A percentile compares a stretch with the other conserved stretches of the same genome.
phyloP scores from a whole-genome alignment of 2,113 vertebrate genomes.

The Gopherus evgoodei region DNA sequence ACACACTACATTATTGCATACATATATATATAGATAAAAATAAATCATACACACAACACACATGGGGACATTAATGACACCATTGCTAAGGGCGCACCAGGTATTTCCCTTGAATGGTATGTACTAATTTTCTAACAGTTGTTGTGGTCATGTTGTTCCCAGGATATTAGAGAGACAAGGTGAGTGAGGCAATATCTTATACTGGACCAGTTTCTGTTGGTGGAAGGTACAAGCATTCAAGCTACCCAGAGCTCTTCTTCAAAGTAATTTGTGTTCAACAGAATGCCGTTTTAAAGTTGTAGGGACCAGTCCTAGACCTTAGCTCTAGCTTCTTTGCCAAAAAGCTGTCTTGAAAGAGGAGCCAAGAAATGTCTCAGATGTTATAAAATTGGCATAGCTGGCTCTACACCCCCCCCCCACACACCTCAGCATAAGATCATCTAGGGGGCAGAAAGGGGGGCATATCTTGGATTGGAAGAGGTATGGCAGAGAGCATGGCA shows the following conservation, averaged over 20 bases:
- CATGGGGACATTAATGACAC: not conserved
- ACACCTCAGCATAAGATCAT: not conserved
- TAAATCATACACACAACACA: not conserved
- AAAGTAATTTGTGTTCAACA: not conserved
- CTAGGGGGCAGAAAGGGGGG: not conserved
- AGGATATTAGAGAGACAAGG: not conserved
- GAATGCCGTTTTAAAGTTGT: not conserved
- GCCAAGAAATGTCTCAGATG: not conserved
- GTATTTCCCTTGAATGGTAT: not conserved
- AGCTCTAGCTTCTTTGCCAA: not conserved
- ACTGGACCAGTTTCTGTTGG: not conserved
- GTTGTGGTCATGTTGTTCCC: too few species aligned
- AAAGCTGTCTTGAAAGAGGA: not conserved
- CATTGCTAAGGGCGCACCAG: not conserved
- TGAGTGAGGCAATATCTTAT: not conserved
- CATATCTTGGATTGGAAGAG: not conserved
- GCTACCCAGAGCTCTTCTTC: not conserved
- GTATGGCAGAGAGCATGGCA: not conserved
- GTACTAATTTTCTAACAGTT: not conserved
- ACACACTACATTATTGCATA: not conserved
- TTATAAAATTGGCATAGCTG: not conserved
- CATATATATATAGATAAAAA: not conserved
- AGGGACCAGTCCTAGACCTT: accelerated
- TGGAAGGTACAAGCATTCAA: not conserved
- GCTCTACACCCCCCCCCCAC: not conserved